Percentiles rank a stretch among this genome's conserved stretches.
phyloP scores from a whole-genome alignment of 2,888 invertebrate genomes.

The Nephrocerus scutellatus region DNA sequence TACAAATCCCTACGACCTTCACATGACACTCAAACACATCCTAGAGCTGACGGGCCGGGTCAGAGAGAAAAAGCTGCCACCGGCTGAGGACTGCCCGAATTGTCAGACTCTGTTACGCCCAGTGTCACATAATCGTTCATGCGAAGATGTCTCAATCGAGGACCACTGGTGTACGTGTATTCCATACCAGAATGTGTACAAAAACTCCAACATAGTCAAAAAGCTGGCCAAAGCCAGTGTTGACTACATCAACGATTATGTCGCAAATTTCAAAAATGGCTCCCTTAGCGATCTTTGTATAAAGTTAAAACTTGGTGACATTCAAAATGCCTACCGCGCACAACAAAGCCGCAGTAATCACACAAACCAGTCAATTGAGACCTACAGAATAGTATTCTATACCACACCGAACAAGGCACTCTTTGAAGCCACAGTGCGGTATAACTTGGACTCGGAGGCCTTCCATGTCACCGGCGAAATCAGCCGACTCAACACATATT shows the following conservation, averaged over 20 bases:
- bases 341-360: slow-evolving; percentile 18
- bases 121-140: slow-evolving; percentile 57
- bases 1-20: slow-evolving; percentile 68
- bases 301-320: slow-evolving; percentile 50
- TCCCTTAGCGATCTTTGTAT: slow-evolving; percentile 49
- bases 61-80: slow-evolving; percentile 25
- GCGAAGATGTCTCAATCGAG: slow-evolving; percentile 59
- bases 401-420: slow-evolving; percentile 61
- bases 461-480: slow-evolving; percentile 54
- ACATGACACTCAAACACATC: slow-evolving; percentile 63
- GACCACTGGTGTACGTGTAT: slow-evolving; percentile 74
- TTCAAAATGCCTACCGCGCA: slow-evolving; percentile 51
- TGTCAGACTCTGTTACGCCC: slow-evolving; percentile 60
- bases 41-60: slow-evolving; percentile 51
- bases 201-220: slow-evolving; percentile 50
- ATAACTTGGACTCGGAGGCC: slow-evolving; percentile 36
- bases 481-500: slow-evolving; percentile 55
- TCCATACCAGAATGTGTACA: slow-evolving; percentile 48
- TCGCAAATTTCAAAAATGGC: slow-evolving; percentile 36
- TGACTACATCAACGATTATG: slow-evolving; percentile 37
- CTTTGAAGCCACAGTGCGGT: slow-evolving; percentile 63
- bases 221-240: slow-evolving; percentile 49
- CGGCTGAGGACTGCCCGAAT: slow-evolving; percentile 55
- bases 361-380: slow-evolving; percentile 30
- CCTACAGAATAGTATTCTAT: slow-evolving; percentile 62